Evolutionary conservation across 2,888 invertebrate genomes (phyloP).

Genomic region (Malthinus flaveolus): DNA sequence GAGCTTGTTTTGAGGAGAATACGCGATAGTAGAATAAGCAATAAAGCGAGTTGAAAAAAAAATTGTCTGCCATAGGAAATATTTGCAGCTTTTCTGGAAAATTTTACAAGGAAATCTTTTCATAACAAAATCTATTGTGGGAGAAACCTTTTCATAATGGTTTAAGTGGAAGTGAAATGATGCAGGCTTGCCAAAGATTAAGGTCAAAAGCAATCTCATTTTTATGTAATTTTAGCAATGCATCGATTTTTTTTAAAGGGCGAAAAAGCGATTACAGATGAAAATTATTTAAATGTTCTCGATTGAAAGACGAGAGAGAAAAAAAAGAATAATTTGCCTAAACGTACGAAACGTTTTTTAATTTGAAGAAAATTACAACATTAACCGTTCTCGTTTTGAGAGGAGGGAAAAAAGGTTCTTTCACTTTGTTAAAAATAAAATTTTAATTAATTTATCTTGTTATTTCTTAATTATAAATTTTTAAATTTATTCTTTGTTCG

Average conservation of each 20-base stretch:
- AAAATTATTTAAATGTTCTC: background rate
- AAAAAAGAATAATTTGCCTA: background rate
- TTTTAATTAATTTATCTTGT: conserved; percentile 2
- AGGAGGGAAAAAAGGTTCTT: background rate
- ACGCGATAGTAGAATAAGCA: too few relatives aligned
- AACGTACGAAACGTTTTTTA: background rate
- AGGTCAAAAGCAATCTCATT: conserved; percentile 3
- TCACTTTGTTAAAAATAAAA: background rate
- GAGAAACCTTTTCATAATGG: conserved; percentile 5
- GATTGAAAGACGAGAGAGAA: background rate
- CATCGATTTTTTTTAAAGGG: background rate
- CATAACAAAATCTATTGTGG: conserved; percentile 2
- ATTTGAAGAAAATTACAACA: background rate
- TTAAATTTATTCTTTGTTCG: background rate
- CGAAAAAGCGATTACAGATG: too few relatives aligned
- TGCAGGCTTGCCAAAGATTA: conserved; percentile 4
- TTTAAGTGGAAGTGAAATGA: conserved; percentile 8
- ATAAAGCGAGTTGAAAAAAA: too few relatives aligned
- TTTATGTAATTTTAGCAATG: conserved; percentile 1
- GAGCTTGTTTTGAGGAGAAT: too few relatives aligned
- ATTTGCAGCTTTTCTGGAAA: conserved; percentile 1
- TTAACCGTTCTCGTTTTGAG: background rate
- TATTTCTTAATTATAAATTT: conserved; percentile 5
- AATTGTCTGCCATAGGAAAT: too few relatives aligned
- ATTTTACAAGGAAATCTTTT: conserved; percentile 5